These are phyloP conservation scores for Calycopis cecrops DNA, from an alignment of 1,140 invertebrate species.

Conservation along the genomic window DNA sequence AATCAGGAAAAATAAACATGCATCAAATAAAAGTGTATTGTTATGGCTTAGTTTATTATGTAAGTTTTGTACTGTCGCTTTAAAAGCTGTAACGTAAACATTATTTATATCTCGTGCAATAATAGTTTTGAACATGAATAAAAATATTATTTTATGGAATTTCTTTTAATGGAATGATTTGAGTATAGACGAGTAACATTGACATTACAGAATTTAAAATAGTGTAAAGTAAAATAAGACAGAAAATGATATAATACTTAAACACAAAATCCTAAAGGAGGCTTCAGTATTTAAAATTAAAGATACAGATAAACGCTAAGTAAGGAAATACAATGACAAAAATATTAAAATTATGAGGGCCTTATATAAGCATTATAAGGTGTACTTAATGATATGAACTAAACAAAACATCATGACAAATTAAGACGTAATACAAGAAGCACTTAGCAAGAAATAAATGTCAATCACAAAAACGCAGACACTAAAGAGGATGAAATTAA, in stretches of 20 bases:
- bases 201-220: too few species aligned
- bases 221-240: too few species aligned
- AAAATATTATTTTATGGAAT: too few species aligned
- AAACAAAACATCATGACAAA: slow-evolving; percentile 16
- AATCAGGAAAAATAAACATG: slow-evolving; percentile 17
- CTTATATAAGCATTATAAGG: slow-evolving; percentile 2
- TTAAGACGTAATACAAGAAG: slow-evolving; percentile 15
- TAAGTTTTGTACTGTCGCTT: neutral
- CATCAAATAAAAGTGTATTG: slow-evolving; percentile 1
- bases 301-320: too few species aligned
- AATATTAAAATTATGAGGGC: slow-evolving; percentile 1
- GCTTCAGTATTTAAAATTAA: too few species aligned
- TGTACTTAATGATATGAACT: slow-evolving; percentile 1
- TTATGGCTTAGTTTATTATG: slow-evolving; percentile 1
- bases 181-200: too few species aligned
- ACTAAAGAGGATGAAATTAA: slow-evolving; percentile 31
- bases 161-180: too few species aligned
- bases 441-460: slow-evolving; percentile 14
- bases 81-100: neutral
- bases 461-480: slow-evolving; percentile 14
- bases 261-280: too few species aligned
- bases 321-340: slow-evolving; percentile 3
- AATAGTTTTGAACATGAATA: too few species aligned
- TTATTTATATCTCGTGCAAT: neutral
- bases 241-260: too few species aligned